Base-by-base conservation (phyloP, 1,140 invertebrate species). In the Bombus picipes region DNA sequence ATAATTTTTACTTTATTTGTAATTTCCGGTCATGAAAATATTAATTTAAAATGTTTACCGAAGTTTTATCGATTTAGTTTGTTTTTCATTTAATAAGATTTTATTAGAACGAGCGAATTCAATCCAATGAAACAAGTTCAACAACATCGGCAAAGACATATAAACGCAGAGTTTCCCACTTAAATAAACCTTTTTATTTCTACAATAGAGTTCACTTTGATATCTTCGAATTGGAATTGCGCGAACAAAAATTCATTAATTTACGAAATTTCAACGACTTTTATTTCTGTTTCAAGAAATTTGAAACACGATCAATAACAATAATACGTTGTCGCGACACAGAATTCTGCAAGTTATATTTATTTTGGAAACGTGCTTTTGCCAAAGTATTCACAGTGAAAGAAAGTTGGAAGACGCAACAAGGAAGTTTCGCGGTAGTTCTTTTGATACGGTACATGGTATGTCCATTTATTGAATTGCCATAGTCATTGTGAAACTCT, bases 401-500 rank as follows among this genome's bases (percentile, higher is more conserved):
- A 57, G 73, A 37, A 59, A 59, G 47, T 76, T 59, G 2, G 10
- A 59, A 59, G 47, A 59, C 32, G 47, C 34, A 13, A 37, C 15
- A 28, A 43, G n/a, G 18, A 79, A 79, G n/a, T 34, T 66, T 34
- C 62, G 10, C 18, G 18, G 39, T 43, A 43, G 39, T 66, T 79
- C 39, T 66, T 79, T 79, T 2, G 39, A 66, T 41, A 43, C 39
- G 37, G 32, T 78, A 79, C 76, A 66, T 62, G 39, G 62, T 79
- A 79, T 47, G 41, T 79, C 76, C 76, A 79, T 79, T 79, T 79
- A 79, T 79, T 18, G 59, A 79, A 79, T 79, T 79, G 76, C 76
- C 12, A 32, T 66, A 34, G n/a, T 79, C 76, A 66, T 79, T 66
- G 76, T 18, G 59, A 79, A 32, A 59, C 39, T 78, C 13, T 25